phyloP scores from a whole-genome alignment of 2,113 vertebrate species.

The Nycticorax nycticorax region DNA sequence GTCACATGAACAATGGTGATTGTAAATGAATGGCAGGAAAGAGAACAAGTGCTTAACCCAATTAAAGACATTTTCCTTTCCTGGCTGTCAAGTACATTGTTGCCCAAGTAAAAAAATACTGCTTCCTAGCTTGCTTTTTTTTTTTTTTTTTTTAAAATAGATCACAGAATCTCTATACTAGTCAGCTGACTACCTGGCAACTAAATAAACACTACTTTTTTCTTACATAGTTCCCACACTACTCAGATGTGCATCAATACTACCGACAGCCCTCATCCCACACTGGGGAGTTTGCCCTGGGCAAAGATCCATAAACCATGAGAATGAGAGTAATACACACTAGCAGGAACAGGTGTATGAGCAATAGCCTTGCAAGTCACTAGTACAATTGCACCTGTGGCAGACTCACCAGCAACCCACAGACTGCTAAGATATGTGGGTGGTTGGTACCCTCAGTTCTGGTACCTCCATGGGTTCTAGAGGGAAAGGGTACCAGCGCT shows the following conservation, averaged over 20 bases:
- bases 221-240: neutral
- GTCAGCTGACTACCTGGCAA: neutral
- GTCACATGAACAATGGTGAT: neutral
- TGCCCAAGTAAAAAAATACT: neutral
- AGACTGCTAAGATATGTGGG: neutral
- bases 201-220: neutral
- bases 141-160: neutral
- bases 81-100: neutral
- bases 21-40: neutral
- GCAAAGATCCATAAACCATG: neutral
- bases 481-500: neutral
- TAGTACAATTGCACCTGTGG: neutral
- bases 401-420: neutral
- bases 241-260: neutral
- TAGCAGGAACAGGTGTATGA: neutral
- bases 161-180: neutral
- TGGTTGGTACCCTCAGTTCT: neutral
- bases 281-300: too few relatives aligned
- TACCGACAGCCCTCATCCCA: neutral
- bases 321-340: neutral
- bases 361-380: neutral
- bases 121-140: neutral
- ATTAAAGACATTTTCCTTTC: neutral
- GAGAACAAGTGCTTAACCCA: neutral
- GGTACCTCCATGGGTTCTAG: neutral